Evolutionary conservation across 2,888 invertebrate genomes (phyloP), one percentile per base, ranked within the genome.

Genomic region (Lasioglossum morio): DNA sequence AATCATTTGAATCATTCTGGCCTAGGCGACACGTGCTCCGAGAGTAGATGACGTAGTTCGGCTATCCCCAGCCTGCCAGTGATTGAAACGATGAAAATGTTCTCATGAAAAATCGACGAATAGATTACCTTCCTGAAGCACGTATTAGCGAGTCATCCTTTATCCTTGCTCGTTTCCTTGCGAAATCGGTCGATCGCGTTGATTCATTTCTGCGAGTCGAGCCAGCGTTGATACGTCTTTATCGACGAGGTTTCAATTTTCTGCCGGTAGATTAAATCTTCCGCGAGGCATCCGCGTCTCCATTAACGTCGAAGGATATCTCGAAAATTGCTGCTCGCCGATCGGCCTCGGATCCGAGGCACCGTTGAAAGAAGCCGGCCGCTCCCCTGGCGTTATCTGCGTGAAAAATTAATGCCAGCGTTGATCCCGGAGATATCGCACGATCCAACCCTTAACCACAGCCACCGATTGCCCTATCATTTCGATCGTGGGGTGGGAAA

Each of bases 381-480:
- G 37, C 77, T 48, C 66, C 79, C 88, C 81, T 70, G 53, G 48
- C 82, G 82, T 88, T 88, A 82, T 80, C 80, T 77, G 70, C 48
- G 70, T 43, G 81, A 88, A 85, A 82, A 85, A 73, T 85, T 88
- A 85, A 85, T 85, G 88, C 80, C 79, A 30, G 66, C 73, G 74
- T 80, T 82, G 79, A 87, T 85, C 79, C 73, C 40, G 37, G 34
- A 82, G 79, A 75, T 84, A 84, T 76, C 86, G 85, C 73, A 37
- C 70, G 77, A 46, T 72, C 63, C 80, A 76, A 81, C 82, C 81
- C 84, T 89, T 84, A 27, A 84, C 89, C 89, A 75, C 86, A 80
- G 74, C 76, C 86, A 77, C 79, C 78, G 87, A 89, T 89, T 84
- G 87, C 63, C 79, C 89, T 87, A 89, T 89, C 89, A 89, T 89